A percentile compares a stretch with the other conserved stretches of the same genome.
Evolutionary conservation across 2,888 invertebrate species (phyloP).

Genomic region (Homarus gammarus): DNA sequence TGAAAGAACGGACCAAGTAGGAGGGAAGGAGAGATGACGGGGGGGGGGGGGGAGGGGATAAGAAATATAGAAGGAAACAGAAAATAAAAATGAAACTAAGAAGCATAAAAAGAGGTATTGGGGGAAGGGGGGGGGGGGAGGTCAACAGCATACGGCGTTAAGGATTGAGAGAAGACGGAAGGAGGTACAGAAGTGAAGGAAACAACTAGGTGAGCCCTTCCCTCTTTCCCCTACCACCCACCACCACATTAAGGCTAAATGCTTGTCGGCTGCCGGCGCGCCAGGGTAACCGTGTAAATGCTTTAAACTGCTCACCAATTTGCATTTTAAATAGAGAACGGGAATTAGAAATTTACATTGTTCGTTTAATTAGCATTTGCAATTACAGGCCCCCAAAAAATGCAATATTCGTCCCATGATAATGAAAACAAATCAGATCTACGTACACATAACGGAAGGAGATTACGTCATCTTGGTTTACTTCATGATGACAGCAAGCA

Average conservation of each 20-base stretch:
- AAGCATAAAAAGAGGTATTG: too few relatives aligned
- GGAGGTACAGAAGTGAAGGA: too few relatives aligned
- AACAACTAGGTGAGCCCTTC: neutral
- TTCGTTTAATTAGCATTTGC: slow-evolving; percentile 60
- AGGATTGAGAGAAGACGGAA: too few relatives aligned
- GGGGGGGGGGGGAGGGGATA: too few relatives aligned
- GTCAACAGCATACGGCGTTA: too few relatives aligned
- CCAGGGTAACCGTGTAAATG: slow-evolving; percentile 49
- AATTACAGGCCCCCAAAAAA: slow-evolving; percentile 30
- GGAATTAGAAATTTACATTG: slow-evolving; percentile 52
- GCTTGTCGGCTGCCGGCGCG: slow-evolving; percentile 31
- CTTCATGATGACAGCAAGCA: neutral
- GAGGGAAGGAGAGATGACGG: too few relatives aligned
- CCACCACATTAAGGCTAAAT: slow-evolving; percentile 16
- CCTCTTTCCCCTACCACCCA: neutral
- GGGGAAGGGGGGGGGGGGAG: neutral
- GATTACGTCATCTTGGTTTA: neutral
- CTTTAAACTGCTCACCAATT: slow-evolving; percentile 53
- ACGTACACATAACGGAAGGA: neutral
- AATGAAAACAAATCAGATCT: neutral
- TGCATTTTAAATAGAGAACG: slow-evolving; percentile 59
- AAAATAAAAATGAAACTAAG: too few relatives aligned
- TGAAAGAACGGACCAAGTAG: too few relatives aligned
- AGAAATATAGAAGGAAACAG: too few relatives aligned
- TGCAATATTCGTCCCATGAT: neutral